These are phyloP conservation scores for Cliona cf. orientalis DNA, from an alignment of 37 sponge, comb jelly and placozoan species.

Conservation along the genomic window DNA sequence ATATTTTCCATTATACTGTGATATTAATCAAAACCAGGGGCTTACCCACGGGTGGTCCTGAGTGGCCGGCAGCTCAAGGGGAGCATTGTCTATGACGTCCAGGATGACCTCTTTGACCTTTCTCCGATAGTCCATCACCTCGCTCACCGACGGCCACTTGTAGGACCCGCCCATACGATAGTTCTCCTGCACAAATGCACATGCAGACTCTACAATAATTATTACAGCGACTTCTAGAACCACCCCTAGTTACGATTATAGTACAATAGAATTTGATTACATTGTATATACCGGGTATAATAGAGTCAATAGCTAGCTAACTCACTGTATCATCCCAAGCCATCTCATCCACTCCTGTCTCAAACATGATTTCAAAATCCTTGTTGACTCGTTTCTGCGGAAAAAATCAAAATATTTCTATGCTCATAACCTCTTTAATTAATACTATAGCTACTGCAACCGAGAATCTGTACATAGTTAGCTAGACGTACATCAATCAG, in stretches of 20 bases:
- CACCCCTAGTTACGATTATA: no score
- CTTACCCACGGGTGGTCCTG: conserved; percentile 74
- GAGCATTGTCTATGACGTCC: conserved; percentile 62
- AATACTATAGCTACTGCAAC: no score
- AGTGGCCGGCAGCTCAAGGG: conserved; percentile 68
- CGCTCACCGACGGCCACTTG: conserved; percentile 66
- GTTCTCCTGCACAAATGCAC: conserved; percentile 57
- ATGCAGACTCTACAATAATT: not conserved
- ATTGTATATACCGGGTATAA: not conserved
- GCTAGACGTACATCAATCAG: conserved; percentile 56
- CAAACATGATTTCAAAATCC: conserved; percentile 70
- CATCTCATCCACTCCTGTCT: conserved; percentile 91
- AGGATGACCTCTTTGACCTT: conserved; percentile 51
- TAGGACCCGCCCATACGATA: conserved; percentile 76
- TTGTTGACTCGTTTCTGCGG: conserved; percentile 64
- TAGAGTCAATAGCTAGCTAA: not conserved
- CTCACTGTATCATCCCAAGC: conserved; percentile 88
- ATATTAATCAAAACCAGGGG: not conserved
- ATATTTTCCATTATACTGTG: not conserved
- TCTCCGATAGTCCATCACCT: conserved; percentile 62
- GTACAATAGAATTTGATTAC: not conserved
- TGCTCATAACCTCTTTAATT: no score
- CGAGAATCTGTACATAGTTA: no score
- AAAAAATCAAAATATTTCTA: no score
- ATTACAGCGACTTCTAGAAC: not conserved